Conservation (phyloP, 2,113 vertebrate species). For the rat (Rattus norvegicus) region DNA sequence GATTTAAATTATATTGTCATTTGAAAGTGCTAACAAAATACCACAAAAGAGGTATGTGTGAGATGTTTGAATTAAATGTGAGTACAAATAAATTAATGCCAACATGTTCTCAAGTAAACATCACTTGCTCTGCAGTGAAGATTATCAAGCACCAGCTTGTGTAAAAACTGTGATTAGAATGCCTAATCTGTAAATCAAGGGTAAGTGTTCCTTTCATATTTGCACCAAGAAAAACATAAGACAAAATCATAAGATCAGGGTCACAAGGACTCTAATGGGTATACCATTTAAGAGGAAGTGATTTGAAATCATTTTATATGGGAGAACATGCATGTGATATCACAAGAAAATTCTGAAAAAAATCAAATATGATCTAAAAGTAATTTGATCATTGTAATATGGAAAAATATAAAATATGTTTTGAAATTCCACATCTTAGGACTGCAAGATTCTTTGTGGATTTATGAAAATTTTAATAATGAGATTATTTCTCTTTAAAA, state of each 20-base stretch:
- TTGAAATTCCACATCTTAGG: background rate
- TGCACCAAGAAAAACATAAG: slow-evolving; percentile 38
- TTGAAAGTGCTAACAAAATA: slow-evolving; percentile 77
- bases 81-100: slow-evolving; percentile 78
- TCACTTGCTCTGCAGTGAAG: slow-evolving; percentile 52
- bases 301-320: slow-evolving; percentile 5
- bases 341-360: background rate
- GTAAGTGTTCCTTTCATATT: slow-evolving; percentile 44
- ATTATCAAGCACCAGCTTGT: slow-evolving; percentile 65
- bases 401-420: background rate
- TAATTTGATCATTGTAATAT: background rate
- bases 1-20: slow-evolving; percentile 78
- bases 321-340: background rate
- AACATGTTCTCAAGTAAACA: slow-evolving; percentile 75
- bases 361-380: slow-evolving; percentile 32
- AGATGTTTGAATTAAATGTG: slow-evolving; percentile 75
- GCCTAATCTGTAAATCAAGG: slow-evolving; percentile 55
- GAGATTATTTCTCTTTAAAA: background rate
- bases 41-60: slow-evolving; percentile 71
- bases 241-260: background rate
- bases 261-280: slow-evolving; percentile 18
- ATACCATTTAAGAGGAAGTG: slow-evolving; percentile 12
- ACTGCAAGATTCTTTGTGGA: background rate
- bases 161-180: slow-evolving; percentile 71
- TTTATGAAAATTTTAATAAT: slow-evolving; percentile 52